Conservation (phyloP, 2,888 invertebrate genomes). For the Oligia latruncula region DNA sequence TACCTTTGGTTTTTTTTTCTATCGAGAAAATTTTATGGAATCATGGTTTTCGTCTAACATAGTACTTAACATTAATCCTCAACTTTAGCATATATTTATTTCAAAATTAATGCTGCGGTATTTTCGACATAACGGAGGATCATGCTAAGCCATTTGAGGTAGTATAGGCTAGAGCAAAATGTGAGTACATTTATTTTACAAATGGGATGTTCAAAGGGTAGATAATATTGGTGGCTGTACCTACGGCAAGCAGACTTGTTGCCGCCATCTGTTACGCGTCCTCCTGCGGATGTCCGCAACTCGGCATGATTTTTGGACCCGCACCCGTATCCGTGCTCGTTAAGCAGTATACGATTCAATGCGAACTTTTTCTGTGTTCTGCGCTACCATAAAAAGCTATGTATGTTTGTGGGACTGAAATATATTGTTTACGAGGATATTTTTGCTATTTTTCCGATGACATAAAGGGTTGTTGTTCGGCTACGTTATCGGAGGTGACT, state of each 20-base stretch:
- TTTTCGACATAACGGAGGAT: too few relatives aligned
- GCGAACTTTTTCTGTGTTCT: constrained; percentile 26
- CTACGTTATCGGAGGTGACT: background rate
- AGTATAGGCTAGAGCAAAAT: background rate
- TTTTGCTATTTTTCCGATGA: constrained; percentile 9
- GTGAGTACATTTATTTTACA: constrained; percentile 19
- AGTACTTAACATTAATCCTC: too few relatives aligned
- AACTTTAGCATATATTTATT: too few relatives aligned
- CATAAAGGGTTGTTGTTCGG: constrained; percentile 1
- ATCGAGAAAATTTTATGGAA: too few relatives aligned
- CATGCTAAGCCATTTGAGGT: too few relatives aligned
- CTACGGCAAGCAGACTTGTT: constrained; percentile 8
- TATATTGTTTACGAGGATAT: constrained; percentile 11
- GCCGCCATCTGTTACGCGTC: constrained; percentile 30
- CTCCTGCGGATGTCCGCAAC: constrained; percentile 9
- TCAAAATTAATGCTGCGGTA: too few relatives aligned
- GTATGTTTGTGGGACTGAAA: constrained; percentile 23
- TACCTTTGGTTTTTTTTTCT: too few relatives aligned
- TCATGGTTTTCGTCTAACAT: too few relatives aligned
- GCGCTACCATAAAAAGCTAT: constrained; percentile 9
- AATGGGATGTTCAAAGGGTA: constrained; percentile 8
- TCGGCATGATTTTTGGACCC: constrained; percentile 20
- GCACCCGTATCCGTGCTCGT: constrained; percentile 21
- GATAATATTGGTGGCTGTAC: constrained; percentile 3
- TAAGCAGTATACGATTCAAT: constrained; percentile 36